These are phyloP conservation scores for Hydrochoerus hydrochaeris DNA, from an alignment of 2,113 vertebrate species.

Conservation along the genomic window DNA sequence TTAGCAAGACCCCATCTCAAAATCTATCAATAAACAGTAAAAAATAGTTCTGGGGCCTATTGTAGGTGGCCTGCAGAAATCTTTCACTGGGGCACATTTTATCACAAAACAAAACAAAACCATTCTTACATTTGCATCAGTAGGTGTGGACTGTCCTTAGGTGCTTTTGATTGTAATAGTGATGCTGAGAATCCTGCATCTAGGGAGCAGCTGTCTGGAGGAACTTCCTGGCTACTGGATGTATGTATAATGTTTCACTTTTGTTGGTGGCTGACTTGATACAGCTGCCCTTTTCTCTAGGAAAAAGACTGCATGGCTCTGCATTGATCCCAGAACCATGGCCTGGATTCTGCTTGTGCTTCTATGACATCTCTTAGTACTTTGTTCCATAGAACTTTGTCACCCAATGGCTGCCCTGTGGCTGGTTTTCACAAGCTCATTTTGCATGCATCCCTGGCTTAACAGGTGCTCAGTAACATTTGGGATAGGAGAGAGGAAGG, in stretches of 20 bases:
- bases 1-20: neutral
- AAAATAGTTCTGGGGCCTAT: neutral
- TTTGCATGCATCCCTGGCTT: neutral
- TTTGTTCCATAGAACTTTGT: neutral
- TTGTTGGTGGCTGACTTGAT: neutral
- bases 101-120: neutral
- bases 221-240: neutral
- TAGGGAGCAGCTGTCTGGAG: neutral
- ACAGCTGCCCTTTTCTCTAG: neutral
- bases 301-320: neutral
- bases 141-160: no score
- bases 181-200: neutral
- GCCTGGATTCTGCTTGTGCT: neutral
- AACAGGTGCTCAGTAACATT: neutral
- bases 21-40: neutral
- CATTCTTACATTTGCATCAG: neutral
- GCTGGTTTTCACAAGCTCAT: neutral
- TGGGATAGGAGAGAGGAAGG: neutral
- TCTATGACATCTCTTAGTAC: neutral
- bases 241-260: neutral
- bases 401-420: neutral
- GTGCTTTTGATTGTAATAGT: neutral
- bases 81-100: neutral
- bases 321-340: fast-evolving
- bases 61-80: neutral